Evolutionary conservation across 1,140 invertebrate genomes (phyloP), one percentile per base, ranked within the genome.

Genomic region (Drosophila parabipectinata): DNA sequence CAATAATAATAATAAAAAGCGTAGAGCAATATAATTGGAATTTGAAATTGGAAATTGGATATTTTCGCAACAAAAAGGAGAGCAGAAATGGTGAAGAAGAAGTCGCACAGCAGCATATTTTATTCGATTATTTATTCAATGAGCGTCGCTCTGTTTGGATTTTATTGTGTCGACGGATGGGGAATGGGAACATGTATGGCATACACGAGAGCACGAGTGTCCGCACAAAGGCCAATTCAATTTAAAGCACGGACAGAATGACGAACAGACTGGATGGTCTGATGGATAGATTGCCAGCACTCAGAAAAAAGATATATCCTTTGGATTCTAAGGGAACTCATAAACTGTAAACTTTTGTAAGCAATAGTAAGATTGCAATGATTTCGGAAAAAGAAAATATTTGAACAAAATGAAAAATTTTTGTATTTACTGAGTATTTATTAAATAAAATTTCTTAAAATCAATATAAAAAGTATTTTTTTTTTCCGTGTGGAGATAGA

Each of bases 41-140:
- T 88, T 88, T 88, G 76, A 88, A 88, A 88, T 88, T 88, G 82
- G 75, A 87, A 82, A 87, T 87, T 88, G 84, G 79, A 76, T 88
- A 88, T 88, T 87, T 85, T 84, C 75, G 80, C 83, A 83, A 67
- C 56, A 77, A 75, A 87, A 75, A 81, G 64, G 61, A 74, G 57
- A 63, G 54, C 47, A 76, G 58, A 60, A 68, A 80, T 72, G 55
- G 34, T 60, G 64, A 57, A 53, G 61, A 68, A 79, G 57, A 68
- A 79, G 57, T 83, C 56, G 52, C 57, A 69, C 67, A 60, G 47
- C 52, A 54, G 59, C 67, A 72, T 63, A 87, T 85, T 85, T 87
- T 78, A 78, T 87, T 81, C 79, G 82, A 87, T 87, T 88, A 87
- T 87, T 88, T 87, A 87, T 87, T 87, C 83, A 88, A 83, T 83